Evolutionary conservation across 2,888 invertebrate species (phyloP).

Genomic region (Lycia hirtaria): DNA sequence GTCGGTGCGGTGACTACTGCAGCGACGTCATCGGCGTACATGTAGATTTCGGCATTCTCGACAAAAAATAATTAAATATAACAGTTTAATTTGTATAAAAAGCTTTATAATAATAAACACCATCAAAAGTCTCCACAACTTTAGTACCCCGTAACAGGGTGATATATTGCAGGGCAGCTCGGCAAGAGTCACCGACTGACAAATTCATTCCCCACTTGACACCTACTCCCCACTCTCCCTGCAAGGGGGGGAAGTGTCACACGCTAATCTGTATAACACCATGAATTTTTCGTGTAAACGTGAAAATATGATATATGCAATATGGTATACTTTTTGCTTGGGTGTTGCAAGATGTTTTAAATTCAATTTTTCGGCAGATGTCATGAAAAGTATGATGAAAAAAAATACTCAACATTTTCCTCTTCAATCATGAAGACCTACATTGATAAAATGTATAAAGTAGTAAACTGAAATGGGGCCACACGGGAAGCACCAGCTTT

Average conservation of each 20-base stretch:
- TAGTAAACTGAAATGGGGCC: no score
- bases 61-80: no score
- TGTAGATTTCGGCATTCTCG: no score
- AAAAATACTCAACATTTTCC: no score
- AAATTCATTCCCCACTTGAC: constrained; percentile 76
- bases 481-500: no score
- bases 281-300: constrained; percentile 52
- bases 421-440: no score
- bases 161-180: constrained; percentile 65
- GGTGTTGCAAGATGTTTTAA: constrained; percentile 10
- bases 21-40: no score
- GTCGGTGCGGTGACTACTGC: no score
- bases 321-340: not conserved
- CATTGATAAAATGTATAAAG: no score
- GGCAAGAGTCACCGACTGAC: constrained; percentile 70
- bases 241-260: constrained; percentile 40
- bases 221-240: constrained; percentile 47
- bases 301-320: constrained; percentile 29
- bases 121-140: constrained; percentile 35
- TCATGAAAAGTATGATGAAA: not conserved
- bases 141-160: constrained; percentile 45
- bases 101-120: constrained; percentile 4
- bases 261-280: constrained; percentile 53
- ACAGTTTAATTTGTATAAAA: no score
- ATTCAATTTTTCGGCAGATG: constrained; percentile 4